phyloP scores from a whole-genome alignment of 2,113 vertebrate species.

The Caloenas nicobarica region DNA sequence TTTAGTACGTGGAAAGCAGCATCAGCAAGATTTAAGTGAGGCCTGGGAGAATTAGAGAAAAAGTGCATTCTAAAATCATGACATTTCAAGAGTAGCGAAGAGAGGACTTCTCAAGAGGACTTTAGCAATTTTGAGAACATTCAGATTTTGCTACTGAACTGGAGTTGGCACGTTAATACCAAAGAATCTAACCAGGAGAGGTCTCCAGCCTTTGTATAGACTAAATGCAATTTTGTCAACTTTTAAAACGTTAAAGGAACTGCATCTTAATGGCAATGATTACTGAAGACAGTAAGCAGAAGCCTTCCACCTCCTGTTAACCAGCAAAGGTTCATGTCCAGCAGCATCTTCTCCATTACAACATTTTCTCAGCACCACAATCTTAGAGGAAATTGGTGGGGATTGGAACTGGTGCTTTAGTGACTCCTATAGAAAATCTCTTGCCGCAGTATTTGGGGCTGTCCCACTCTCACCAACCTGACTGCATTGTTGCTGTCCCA shows the following conservation, averaged over 20 bases:
- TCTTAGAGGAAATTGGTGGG: slow-evolving; percentile 26
- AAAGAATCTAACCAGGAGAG: neutral
- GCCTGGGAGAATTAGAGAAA: neutral
- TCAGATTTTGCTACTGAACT: slow-evolving; percentile 59
- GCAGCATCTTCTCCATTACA: slow-evolving; percentile 55
- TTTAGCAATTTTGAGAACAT: slow-evolving; percentile 69
- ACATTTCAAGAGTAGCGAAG: slow-evolving; percentile 38
- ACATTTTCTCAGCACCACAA: slow-evolving; percentile 5
- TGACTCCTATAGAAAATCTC: slow-evolving; percentile 29
- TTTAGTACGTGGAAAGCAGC: neutral
- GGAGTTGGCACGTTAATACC: neutral
- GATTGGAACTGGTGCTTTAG: slow-evolving; percentile 67
- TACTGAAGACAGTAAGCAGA: slow-evolving; percentile 36
- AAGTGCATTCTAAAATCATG: neutral
- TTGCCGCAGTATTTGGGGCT: neutral
- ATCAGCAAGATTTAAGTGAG: neutral
- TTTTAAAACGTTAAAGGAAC: slow-evolving; percentile 58
- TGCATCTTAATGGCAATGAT: slow-evolving; percentile 34
- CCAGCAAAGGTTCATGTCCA: slow-evolving; percentile 5
- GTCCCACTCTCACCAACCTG: slow-evolving; percentile 55
- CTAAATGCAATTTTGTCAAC: slow-evolving; percentile 48
- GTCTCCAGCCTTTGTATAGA: neutral
- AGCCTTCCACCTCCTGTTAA: slow-evolving; percentile 51
- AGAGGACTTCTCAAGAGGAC: neutral
- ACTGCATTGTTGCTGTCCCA: slow-evolving; percentile 34